A percentile compares a stretch with the other conserved stretches of the same genome.
phyloP scores from a whole-genome alignment of 1,140 invertebrate genomes.

The Limonius californicus region DNA sequence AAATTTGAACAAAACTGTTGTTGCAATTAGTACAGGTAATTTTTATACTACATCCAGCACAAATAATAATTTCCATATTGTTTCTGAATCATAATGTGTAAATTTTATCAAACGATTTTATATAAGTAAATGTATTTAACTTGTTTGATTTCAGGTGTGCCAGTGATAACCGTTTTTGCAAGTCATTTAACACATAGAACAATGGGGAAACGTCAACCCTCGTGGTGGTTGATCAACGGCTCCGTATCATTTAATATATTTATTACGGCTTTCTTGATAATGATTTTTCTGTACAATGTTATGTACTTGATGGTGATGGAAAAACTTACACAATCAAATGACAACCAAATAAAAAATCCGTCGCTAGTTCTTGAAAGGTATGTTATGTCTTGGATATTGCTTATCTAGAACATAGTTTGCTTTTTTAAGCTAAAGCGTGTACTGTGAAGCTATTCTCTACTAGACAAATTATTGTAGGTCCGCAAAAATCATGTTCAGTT shows the following conservation, averaged over 20 bases:
- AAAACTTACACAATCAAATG: constrained; percentile 43
- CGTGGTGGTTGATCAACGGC: constrained; percentile 57
- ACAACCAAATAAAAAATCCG: constrained; percentile 26
- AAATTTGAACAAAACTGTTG: constrained; percentile 54
- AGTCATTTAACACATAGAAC: constrained; percentile 56
- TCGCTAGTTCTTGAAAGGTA: constrained; percentile 28
- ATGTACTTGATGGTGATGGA: constrained; percentile 52
- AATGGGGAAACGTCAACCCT: constrained; percentile 51
- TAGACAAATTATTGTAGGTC: no score
- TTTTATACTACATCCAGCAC: background rate
- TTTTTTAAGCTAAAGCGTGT: no score
- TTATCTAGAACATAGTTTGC: no score
- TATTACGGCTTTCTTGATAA: constrained; percentile 51
- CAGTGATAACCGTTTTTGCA: constrained; percentile 54
- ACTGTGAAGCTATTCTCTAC: no score
- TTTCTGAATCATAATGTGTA: no score
- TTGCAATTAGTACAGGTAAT: constrained; percentile 56
- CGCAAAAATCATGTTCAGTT: no score
- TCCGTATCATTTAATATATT: constrained; percentile 57
- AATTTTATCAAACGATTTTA: no score
- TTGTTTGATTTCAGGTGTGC: constrained; percentile 52
- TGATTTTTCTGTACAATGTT: constrained; percentile 52
- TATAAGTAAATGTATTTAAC: no score
- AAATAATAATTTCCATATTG: no score
- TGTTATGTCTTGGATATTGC: no score